Percentiles rank a stretch among this genome's conserved stretches.
Evolutionary conservation across 2,888 invertebrate genomes (phyloP).

Genomic region (Psylliodes chrysocephalus): DNA sequence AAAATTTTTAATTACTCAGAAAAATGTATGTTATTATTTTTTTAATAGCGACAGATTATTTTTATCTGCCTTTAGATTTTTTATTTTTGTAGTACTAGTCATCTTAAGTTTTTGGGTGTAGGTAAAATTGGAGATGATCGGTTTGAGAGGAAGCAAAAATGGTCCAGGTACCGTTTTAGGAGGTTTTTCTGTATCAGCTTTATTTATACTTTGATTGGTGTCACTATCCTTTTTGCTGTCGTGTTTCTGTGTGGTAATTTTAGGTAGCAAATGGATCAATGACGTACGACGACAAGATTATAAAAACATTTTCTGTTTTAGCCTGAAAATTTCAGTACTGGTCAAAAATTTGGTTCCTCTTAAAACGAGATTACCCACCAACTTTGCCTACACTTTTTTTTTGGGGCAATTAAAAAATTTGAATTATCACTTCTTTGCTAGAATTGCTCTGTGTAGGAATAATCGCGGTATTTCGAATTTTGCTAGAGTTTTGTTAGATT

Average conservation of each 20-base stretch:
- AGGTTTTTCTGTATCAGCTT: no score
- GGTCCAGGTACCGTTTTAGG: not conserved
- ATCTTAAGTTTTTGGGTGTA: slow-evolving; percentile 42
- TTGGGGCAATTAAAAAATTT: slow-evolving; percentile 37
- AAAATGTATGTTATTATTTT: slow-evolving; percentile 24
- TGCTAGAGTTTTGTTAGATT: slow-evolving; percentile 48
- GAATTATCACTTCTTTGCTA: slow-evolving; percentile 42
- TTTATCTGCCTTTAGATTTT: slow-evolving; percentile 46
- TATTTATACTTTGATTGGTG: no score
- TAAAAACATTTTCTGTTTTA: not conserved
- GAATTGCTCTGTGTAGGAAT: slow-evolving; percentile 45
- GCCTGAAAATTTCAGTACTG: not conserved
- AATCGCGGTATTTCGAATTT: slow-evolving; percentile 45
- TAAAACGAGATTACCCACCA: not conserved
- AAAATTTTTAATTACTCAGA: slow-evolving; percentile 41
- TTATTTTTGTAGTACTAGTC: slow-evolving; percentile 55
- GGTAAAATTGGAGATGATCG: not conserved
- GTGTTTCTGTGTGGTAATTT: no score
- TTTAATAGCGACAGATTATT: slow-evolving; percentile 40
- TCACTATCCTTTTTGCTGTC: no score
- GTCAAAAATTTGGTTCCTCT: not conserved
- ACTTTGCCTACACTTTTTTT: slow-evolving; percentile 4
- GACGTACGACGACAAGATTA: no score
- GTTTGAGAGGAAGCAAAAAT: not conserved
- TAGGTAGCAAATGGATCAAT: no score